Conservation (phyloP, 2,113 vertebrate genomes). For the Lepus europaeus region DNA sequence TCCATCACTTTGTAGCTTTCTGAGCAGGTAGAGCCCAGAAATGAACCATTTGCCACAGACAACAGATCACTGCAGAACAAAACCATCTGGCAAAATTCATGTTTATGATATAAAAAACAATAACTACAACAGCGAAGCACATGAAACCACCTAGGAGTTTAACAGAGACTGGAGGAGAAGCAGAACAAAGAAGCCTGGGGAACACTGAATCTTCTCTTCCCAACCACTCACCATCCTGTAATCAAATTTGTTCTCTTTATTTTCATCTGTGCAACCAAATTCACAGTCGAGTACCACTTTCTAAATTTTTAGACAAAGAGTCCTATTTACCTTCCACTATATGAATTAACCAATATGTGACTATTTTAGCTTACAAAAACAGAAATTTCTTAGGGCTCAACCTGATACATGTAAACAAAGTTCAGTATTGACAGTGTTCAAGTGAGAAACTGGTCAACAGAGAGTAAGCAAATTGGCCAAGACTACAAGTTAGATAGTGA, state of each 20-base stretch:
- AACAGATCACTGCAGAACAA: slow-evolving; percentile 1
- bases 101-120: not conserved
- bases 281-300: not conserved
- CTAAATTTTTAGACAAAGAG: slow-evolving; percentile 11
- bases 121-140: not conserved
- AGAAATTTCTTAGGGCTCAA: not conserved
- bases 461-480: not conserved
- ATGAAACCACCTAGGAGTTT: not conserved
- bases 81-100: not conserved
- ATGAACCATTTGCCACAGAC: not conserved
- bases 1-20: not conserved
- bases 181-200: not conserved
- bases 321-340: not conserved
- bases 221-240: not conserved
- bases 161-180: not conserved
- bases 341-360: not conserved
- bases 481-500: not conserved
- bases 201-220: not conserved
- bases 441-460: not conserved
- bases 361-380: slow-evolving; percentile 43
- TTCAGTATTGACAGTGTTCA: not conserved
- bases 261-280: not conserved
- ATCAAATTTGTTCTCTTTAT: not conserved
- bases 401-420: not conserved
- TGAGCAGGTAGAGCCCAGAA: slow-evolving; percentile 2